Conservation (phyloP, 37 sponge, comb jelly and placozoan genomes). For the Axinella damicornis region DNA sequence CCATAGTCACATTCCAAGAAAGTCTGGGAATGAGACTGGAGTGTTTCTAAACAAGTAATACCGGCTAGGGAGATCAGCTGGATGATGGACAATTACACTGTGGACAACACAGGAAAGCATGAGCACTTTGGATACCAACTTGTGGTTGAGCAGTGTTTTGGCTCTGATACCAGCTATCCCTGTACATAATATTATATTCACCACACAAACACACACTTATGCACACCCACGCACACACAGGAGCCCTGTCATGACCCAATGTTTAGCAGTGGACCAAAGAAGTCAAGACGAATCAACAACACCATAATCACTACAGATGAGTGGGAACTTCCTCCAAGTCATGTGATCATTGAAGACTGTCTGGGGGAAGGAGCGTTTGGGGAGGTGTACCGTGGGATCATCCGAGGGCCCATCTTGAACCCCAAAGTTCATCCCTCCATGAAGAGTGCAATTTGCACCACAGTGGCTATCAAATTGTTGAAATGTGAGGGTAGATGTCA, state of each 20-base stretch:
- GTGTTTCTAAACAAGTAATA: too few species aligned
- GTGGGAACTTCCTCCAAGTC: slow-evolving; percentile 71
- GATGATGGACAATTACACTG: too few species aligned
- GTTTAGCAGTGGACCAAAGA: slow-evolving; percentile 1
- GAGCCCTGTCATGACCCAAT: not conserved
- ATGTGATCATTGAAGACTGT: slow-evolving; percentile 54
- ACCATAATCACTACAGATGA: slow-evolving; percentile 34
- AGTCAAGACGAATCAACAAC: not conserved
- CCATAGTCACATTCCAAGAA: too few species aligned
- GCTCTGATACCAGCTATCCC: too few species aligned
- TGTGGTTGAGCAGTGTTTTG: too few species aligned
- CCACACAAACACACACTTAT: not conserved
- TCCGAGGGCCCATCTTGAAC: slow-evolving; percentile 38
- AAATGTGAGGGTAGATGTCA: slow-evolving; percentile 37
- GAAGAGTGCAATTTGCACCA: slow-evolving; percentile 21
- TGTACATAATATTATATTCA: too few species aligned
- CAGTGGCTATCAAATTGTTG: slow-evolving; percentile 79
- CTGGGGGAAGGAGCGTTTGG: slow-evolving; percentile 87
- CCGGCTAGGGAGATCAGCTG: too few species aligned
- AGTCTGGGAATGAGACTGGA: too few species aligned
- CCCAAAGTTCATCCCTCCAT: slow-evolving; percentile 8
- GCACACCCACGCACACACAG: not conserved
- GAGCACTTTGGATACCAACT: too few species aligned
- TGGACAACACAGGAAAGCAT: too few species aligned
- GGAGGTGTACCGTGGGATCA: slow-evolving; percentile 76